phyloP scores from a whole-genome alignment of 1,140 invertebrate genomes.

The Musca vetustissima region DNA sequence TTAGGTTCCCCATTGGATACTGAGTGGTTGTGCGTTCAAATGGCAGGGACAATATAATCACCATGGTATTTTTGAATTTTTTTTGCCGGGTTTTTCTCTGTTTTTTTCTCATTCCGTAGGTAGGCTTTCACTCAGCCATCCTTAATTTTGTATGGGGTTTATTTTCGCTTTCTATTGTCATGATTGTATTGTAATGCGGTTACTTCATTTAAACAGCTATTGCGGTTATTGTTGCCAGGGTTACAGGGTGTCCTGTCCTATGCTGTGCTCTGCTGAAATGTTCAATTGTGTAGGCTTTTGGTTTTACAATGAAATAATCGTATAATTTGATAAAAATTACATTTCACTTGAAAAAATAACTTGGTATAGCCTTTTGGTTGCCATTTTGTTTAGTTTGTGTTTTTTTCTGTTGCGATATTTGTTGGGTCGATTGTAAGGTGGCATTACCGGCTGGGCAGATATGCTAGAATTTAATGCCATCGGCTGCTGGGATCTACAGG shows the following conservation, averaged over 20 bases:
- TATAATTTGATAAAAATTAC: constrained; percentile 17
- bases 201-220: not conserved
- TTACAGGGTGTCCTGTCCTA: too few relatives aligned
- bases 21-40: too few relatives aligned
- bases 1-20: too few relatives aligned
- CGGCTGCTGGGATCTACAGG: too few relatives aligned
- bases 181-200: not conserved
- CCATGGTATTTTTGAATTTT: constrained; percentile 3
- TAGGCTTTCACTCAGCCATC: not conserved
- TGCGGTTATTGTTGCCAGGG: too few relatives aligned
- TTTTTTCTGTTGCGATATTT: not conserved
- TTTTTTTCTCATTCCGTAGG: too few relatives aligned
- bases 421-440: not conserved
- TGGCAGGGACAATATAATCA: constrained; percentile 13
- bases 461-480: too few relatives aligned
- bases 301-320: too few relatives aligned
- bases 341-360: constrained; percentile 9
- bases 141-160: not conserved
- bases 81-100: too few relatives aligned
- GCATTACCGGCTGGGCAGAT: too few relatives aligned
- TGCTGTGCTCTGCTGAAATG: too few relatives aligned
- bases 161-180: not conserved
- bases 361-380: not conserved
- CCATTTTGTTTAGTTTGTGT: not conserved
- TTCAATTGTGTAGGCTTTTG: too few relatives aligned